A percentile compares a stretch with the other conserved stretches of the same genome.
Evolutionary conservation across 2,888 invertebrate genomes (phyloP).

Genomic region (Drosophila pullipes): DNA sequence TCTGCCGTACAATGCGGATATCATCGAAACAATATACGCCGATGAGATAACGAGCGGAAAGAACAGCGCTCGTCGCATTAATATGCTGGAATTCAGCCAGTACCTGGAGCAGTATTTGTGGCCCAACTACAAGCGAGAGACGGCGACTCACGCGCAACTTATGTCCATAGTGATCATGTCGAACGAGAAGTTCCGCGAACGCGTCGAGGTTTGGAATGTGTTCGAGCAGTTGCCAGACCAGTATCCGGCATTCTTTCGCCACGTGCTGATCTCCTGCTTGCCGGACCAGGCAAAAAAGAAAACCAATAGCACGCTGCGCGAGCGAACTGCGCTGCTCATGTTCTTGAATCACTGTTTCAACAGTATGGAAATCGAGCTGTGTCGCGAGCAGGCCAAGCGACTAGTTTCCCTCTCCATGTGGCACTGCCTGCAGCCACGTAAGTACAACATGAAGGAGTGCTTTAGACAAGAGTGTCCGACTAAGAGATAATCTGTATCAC

Average conservation of each 20-base stretch:
- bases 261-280: conserved; percentile 91
- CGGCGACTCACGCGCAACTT: conserved; percentile 93
- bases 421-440: conserved; percentile 93
- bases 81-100: conserved; percentile 98
- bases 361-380: conserved; percentile 97
- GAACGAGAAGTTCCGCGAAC: conserved; percentile 98
- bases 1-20: conserved; percentile 90
- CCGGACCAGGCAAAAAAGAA: conserved; percentile 73
- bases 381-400: conserved; percentile 95
- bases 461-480: neutral
- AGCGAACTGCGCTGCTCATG: conserved; percentile 94
- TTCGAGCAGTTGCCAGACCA: conserved; percentile 92
- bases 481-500: neutral
- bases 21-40: conserved; percentile 95
- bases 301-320: conserved; percentile 85
- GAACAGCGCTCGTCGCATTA: conserved; percentile 94
- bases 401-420: conserved; percentile 97
- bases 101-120: conserved; percentile 98
- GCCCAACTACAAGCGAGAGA: conserved; percentile 95
- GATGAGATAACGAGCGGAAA: conserved; percentile 94
- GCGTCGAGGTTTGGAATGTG: conserved; percentile 98
- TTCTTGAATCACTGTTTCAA: conserved; percentile 99
- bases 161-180: conserved; percentile 99
- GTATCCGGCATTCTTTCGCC: conserved; percentile 93
- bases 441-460: conserved; percentile 56